Evolutionary conservation across 1,140 invertebrate genomes (phyloP), one percentile per base, ranked within the genome.

Genomic region (Thereuonema tuberculata): DNA sequence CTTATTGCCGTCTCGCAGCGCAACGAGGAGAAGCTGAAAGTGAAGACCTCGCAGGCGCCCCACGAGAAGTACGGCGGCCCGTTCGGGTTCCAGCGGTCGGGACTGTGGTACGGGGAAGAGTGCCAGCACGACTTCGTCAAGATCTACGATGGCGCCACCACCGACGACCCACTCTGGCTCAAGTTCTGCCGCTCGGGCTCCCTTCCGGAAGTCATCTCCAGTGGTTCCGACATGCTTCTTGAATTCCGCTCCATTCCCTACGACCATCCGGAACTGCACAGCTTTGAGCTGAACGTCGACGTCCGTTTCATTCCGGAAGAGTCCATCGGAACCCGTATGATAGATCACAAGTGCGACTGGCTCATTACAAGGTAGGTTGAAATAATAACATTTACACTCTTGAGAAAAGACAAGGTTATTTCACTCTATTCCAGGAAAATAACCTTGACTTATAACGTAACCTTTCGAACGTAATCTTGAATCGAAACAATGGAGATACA

Each of bases 261-360:
- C 68, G 84, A 84, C 48, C 84, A 86, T 56, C 84, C 86, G 0
- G 59, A 60, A 20, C 73, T 87, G n/a, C 70, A 65, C 62, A 84
- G 84, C 54, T 84, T 89, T 62, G 87, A 92, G 66, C 77, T 93
- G 3, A 85, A 91, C 66, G 83, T 90, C 3, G 85, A 88, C 63
- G 85, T 92, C 15, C 78, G 89, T 5, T 89, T 90, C 66, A 84
- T 86, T 69, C 75, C 75, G 37, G 78, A 64, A 63, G 59, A 60
- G 47, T 60, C 55, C 47, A 73, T 66, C 72, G 78, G 70, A 73
- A 76, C 63, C 69, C 81, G 66, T 66, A 75, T 59, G 67, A 70
- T 46, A 80, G 77, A 62, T 68, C 63, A 75, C 65, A 55, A 55
- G 28, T 55, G 53, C 53, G 53, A 55, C 53, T 55, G 53, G 53